A percentile compares a stretch with the other conserved stretches of the same genome.
Conservation (phyloP, 2,888 invertebrate genomes). For the Morpho deidamia region DNA sequence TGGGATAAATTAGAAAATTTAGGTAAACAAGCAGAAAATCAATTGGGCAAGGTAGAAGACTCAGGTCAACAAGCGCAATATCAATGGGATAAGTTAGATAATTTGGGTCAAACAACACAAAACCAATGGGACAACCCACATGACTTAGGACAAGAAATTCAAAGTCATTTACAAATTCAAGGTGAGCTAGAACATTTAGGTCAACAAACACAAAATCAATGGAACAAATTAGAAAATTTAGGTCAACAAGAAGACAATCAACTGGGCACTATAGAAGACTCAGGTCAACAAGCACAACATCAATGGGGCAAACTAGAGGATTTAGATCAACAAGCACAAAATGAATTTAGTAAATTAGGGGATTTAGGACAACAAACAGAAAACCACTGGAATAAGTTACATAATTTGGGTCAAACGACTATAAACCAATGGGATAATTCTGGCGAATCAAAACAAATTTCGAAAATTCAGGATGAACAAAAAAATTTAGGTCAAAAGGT, state of each 20-base stretch:
- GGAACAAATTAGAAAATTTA: constrained; percentile 30
- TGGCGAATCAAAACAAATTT: constrained; percentile 29
- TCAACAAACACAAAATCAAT: constrained; percentile 38
- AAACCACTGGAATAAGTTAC: constrained; percentile 20
- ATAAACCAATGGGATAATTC: constrained; percentile 25
- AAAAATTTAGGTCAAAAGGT: constrained; percentile 30
- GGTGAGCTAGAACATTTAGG: constrained; percentile 34
- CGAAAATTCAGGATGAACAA: constrained; percentile 20
- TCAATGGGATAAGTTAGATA: neutral
- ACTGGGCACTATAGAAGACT: constrained; percentile 26
- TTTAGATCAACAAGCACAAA: constrained; percentile 32
- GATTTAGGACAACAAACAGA: constrained; percentile 32
- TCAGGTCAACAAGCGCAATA: constrained; percentile 31
- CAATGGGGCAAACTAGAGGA: constrained; percentile 25
- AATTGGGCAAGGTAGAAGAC: constrained; percentile 33
- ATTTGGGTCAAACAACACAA: constrained; percentile 28
- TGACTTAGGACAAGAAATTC: constrained; percentile 37
- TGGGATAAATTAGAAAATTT: constrained; percentile 32
- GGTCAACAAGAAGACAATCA: constrained; percentile 35
- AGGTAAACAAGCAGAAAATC: constrained; percentile 36
- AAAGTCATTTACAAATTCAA: constrained; percentile 26
- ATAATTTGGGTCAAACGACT: constrained; percentile 30
- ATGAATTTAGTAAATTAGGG: constrained; percentile 18
- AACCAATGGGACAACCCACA: constrained; percentile 28
- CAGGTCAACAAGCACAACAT: constrained; percentile 32